Evolutionary conservation across 2,797 vertebrate species (phyloP).

Genomic region (Salmo trutta): DNA sequence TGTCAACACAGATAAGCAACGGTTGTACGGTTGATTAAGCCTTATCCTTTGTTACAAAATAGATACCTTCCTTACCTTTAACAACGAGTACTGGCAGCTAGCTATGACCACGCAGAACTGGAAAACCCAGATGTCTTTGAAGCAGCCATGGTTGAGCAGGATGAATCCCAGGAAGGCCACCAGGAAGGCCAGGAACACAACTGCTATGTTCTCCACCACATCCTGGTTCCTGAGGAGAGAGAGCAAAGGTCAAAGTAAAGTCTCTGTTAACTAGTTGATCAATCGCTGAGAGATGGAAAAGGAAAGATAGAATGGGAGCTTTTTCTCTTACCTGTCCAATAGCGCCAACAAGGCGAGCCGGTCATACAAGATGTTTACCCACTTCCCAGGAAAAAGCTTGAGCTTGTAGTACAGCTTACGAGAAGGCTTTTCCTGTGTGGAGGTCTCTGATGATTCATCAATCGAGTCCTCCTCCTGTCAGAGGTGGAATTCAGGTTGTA

Average conservation of each 20-base stretch:
- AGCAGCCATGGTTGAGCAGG: conserved; percentile 91
- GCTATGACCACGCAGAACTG: conserved; percentile 96
- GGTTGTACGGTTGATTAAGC: not conserved
- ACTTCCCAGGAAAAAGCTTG: conserved; percentile 90
- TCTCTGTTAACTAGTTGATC: not conserved
- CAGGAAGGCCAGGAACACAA: conserved; percentile 85
- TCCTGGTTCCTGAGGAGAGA: conserved; percentile 84
- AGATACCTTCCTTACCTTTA: conserved; percentile 82
- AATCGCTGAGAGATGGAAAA: not conserved
- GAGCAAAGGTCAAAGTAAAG: not conserved
- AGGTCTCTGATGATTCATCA: conserved; percentile 87
- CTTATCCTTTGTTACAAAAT: not conserved
- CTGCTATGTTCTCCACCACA: conserved; percentile 86
- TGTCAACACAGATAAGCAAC: not conserved
- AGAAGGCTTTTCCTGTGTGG: conserved; percentile 84
- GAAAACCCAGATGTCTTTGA: conserved; percentile 92
- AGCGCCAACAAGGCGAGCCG: conserved; percentile 88
- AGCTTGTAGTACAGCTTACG: conserved; percentile 91
- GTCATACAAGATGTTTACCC: conserved; percentile 93
- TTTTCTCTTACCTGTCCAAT: conserved; percentile 84
- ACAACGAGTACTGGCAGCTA: conserved; percentile 95
- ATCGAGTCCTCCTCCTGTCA: conserved; percentile 80
- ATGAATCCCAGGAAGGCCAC: conserved; percentile 94
- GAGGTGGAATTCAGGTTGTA: not conserved
- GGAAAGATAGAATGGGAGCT: not conserved